Base-by-base conservation (phyloP, 2,797 vertebrate species). In the Pangasius mekongensis region DNA sequence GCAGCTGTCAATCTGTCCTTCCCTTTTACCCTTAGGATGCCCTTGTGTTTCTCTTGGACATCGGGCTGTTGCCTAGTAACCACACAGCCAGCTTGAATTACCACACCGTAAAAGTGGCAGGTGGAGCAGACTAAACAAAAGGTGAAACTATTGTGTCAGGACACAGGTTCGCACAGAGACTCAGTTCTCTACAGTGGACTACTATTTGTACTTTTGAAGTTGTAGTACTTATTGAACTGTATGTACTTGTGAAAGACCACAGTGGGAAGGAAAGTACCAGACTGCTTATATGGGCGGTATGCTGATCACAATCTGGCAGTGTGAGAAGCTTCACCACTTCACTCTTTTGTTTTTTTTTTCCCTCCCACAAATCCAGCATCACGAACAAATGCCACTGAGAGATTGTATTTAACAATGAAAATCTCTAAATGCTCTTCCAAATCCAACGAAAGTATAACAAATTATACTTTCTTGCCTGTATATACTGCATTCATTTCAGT, bases 31-130 rank as follows among this genome's bases (percentile, higher is more conserved):
- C 33, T 64, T 8, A 77, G 83, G 39, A 83, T 83, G 58, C n/a
- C 24, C 47, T 87, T 33, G 9, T 81, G 64, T 16, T 71, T 87
- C 62, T 88, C 82, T 49, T 22, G 24, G 60, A 33, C 86, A 64
- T 66, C 56, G 54, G 86, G 18, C 16, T 58, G 91, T 92, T 92
- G 87, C 90, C 27, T 69, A 56, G 91, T 74, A 83, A 89, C 90
- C 22, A 83, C 78, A 84, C 60, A 89, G 76, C 52, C 84, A 60
- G 66, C 69, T 90, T 85, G 86, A 82, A 89, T 91, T 89, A 91
- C 89, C n/a, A 39, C 30, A 84, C 49, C 39, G 33, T 90, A 86
- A 90, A 91, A n/a, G 47, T 85, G 83, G 84, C 74, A 86, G 83
- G 77, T 77, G 16, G 76, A 88, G 64, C 76, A 87, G 52, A 77